A percentile compares a stretch with the other conserved stretches of the same genome.
phyloP scores from a whole-genome alignment of 2,797 vertebrate species.

The Setipinna tenuifilis region DNA sequence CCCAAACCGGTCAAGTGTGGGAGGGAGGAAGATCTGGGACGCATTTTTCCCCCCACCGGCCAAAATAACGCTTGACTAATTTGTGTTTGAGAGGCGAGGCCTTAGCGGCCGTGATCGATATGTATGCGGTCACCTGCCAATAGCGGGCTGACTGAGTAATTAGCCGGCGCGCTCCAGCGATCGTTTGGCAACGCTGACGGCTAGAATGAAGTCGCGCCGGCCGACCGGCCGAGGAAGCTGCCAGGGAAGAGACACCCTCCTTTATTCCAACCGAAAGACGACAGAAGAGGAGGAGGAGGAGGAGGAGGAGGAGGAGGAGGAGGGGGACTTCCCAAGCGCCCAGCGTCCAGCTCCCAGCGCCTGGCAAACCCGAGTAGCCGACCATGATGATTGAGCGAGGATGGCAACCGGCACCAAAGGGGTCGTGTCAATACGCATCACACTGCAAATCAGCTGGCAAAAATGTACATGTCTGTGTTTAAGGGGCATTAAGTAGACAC shows the following conservation, averaged over 20 bases:
- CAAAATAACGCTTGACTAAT: constrained; percentile 71
- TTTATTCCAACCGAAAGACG: constrained; percentile 51
- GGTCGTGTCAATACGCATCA: constrained; percentile 55
- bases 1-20: constrained; percentile 17
- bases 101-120: constrained; percentile 72
- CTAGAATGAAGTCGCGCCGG: constrained; percentile 64
- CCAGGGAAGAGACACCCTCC: constrained; percentile 44
- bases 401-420: constrained; percentile 45
- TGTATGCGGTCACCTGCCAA: constrained; percentile 75
- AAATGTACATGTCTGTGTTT: constrained; percentile 38
- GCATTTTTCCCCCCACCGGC: constrained; percentile 46
- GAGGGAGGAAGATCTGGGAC: constrained; percentile 48
- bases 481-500: constrained; percentile 53
- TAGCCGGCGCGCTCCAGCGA: constrained; percentile 67
- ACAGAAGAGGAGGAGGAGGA: constrained; percentile 1
- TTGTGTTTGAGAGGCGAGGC: constrained; percentile 68
- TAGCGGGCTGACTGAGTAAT: constrained; percentile 74
- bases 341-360: too few species aligned
- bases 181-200: constrained; percentile 62
- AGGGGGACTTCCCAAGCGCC: constrained; percentile 45
- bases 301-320: background rate
- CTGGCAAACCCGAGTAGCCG: background rate
- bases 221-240: constrained; percentile 51
- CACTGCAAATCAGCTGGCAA: constrained; percentile 54
- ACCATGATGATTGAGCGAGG: constrained; percentile 30